These are phyloP conservation scores for Dufourea novaeangliae DNA, from an alignment of 1,140 invertebrate species.

Conservation along the genomic window DNA sequence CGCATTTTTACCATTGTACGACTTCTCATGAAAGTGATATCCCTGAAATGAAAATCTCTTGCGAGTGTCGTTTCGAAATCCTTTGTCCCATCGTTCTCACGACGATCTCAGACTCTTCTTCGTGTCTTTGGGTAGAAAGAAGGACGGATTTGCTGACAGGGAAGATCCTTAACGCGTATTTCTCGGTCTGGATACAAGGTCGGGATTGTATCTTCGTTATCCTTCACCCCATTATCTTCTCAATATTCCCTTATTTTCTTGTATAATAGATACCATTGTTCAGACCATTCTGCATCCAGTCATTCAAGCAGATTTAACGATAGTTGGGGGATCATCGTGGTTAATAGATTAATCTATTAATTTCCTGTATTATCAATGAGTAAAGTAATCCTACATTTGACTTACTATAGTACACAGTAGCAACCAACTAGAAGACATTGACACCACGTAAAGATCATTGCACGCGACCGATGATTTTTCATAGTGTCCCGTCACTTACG, in stretches of 20 bases:
- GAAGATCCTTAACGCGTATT: neutral
- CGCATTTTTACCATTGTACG: neutral
- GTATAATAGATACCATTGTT: neutral
- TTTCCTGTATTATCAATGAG: no score
- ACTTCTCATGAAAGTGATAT: no score
- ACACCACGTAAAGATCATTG: conserved; percentile 25
- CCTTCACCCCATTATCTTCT: neutral
- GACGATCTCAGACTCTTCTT: conserved; percentile 11
- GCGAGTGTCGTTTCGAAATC: conserved; percentile 40
- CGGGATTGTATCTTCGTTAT: neutral
- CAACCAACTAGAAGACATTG: neutral
- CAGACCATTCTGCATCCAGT: no score
- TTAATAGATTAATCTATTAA: no score
- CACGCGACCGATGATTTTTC: conserved; percentile 10
- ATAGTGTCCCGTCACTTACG: conserved; percentile 6
- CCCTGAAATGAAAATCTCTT: no score
- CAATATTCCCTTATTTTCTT: neutral
- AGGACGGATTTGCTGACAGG: conserved; percentile 29
- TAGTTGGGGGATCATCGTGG: no score
- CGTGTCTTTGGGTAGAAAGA: conserved; percentile 38
- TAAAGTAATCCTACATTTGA: no score
- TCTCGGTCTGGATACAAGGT: conserved; percentile 33
- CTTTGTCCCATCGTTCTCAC: conserved; percentile 40
- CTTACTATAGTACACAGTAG: no score
- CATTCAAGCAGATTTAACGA: no score